phyloP scores from a whole-genome alignment of 2,797 vertebrate genomes.

The Amniataba percoides region DNA sequence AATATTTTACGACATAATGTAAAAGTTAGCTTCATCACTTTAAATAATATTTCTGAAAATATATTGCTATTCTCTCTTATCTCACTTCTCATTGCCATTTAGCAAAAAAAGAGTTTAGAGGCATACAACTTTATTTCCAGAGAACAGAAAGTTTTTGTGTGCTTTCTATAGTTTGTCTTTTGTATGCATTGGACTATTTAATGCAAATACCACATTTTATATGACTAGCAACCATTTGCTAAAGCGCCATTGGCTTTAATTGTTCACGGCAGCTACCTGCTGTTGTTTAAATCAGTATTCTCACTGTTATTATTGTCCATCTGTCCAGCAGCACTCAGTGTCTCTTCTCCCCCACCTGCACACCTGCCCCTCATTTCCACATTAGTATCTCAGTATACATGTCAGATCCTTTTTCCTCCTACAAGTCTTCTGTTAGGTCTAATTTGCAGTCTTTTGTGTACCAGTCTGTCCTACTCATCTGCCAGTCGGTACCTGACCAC shows the following conservation, averaged over 20 bases:
- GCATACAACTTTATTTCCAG: too few relatives aligned
- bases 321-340: background rate
- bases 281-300: background rate
- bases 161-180: background rate
- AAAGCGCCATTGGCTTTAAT: background rate
- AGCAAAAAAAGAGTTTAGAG: background rate
- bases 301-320: background rate
- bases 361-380: background rate
- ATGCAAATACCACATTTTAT: conserved; percentile 8
- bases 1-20: background rate
- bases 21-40: background rate
- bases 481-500: background rate
- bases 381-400: background rate
- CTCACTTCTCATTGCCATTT: background rate
- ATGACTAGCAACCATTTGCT: background rate
- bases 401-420: background rate
- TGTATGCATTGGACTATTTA: background rate
- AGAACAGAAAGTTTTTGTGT: background rate
- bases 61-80: background rate
- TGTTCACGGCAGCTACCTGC: background rate
- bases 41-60: conserved; percentile 4
- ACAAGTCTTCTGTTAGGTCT: background rate
- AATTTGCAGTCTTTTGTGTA: background rate
- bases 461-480: background rate
- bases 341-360: background rate